These are phyloP conservation scores for Nasonia oneida DNA, from an alignment of 2,888 invertebrate genomes.

Conservation along the genomic window DNA sequence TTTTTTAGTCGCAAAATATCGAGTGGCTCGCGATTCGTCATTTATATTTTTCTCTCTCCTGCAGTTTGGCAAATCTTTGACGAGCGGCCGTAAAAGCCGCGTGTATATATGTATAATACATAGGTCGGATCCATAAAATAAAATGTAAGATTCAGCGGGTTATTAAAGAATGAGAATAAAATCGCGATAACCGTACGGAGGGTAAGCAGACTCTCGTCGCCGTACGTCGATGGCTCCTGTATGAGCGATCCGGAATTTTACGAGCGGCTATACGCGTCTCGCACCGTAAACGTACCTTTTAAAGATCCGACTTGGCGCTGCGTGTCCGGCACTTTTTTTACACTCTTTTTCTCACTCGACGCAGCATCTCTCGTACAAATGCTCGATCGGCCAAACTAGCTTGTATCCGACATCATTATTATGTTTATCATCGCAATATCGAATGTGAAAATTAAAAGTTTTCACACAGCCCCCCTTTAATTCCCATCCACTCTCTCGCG, in stretches of 20 bases:
- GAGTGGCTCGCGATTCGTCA: neutral
- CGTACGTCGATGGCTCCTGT: slow-evolving; percentile 20
- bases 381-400: neutral
- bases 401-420: neutral
- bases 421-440: no score
- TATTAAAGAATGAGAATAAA: slow-evolving; percentile 52
- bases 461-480: neutral
- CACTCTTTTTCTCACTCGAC: neutral
- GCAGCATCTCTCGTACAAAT: neutral
- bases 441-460: no score
- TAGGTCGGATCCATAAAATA: slow-evolving; percentile 7
- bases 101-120: neutral
- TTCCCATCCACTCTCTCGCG: neutral
- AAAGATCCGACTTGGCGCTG: slow-evolving; percentile 22
- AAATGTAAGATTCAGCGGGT: slow-evolving; percentile 35
- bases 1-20: neutral
- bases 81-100: neutral
- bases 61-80: neutral
- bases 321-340: neutral
- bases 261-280: slow-evolving; percentile 14
- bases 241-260: slow-evolving; percentile 49
- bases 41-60: neutral
- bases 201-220: slow-evolving; percentile 32
- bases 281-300: slow-evolving; percentile 25
- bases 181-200: slow-evolving; percentile 13